phyloP scores from a whole-genome alignment of 1,140 invertebrate genomes.

The Philopotamus ludificatus region DNA sequence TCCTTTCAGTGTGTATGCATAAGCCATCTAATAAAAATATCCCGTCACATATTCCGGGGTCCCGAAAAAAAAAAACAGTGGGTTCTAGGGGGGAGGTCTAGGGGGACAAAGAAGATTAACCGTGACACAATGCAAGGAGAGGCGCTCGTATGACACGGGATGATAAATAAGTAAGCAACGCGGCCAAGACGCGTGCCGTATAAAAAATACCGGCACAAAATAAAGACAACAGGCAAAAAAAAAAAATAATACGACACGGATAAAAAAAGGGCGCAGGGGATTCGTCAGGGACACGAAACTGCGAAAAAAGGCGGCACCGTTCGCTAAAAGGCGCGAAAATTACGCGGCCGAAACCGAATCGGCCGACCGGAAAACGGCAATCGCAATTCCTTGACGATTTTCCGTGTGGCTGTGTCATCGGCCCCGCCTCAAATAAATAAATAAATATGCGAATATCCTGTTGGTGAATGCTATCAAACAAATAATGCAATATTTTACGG shows the following conservation, averaged over 20 bases:
- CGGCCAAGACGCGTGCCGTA: conserved; percentile 22
- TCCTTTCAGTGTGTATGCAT: conserved; percentile 5
- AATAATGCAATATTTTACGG: too few species aligned
- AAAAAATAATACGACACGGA: conserved; percentile 10
- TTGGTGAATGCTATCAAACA: too few species aligned
- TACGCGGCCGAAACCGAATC: too few species aligned
- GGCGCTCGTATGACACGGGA: conserved; percentile 31
- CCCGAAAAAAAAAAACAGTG: not conserved
- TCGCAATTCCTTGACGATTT: too few species aligned
- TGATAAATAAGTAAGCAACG: conserved; percentile 40
- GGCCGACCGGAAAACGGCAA: too few species aligned
- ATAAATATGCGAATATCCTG: too few species aligned
- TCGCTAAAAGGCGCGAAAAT: not conserved
- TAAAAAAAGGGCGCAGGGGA: conserved; percentile 17
- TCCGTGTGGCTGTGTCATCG: too few species aligned
- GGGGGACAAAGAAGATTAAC: conserved; percentile 34
- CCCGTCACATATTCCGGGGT: conserved; percentile 16
- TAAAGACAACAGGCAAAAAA: not conserved
- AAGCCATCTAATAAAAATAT: conserved; percentile 33
- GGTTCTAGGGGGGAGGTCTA: not conserved
- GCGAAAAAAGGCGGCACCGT: too few species aligned
- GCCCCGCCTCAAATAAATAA: too few species aligned
- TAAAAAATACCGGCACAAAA: not conserved
- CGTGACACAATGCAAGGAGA: conserved; percentile 38
- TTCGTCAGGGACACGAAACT: not conserved